A percentile compares a stretch with the other conserved stretches of the same genome.
phyloP scores from a whole-genome alignment of 2,113 vertebrate genomes.

The Eurystomus gularis region DNA sequence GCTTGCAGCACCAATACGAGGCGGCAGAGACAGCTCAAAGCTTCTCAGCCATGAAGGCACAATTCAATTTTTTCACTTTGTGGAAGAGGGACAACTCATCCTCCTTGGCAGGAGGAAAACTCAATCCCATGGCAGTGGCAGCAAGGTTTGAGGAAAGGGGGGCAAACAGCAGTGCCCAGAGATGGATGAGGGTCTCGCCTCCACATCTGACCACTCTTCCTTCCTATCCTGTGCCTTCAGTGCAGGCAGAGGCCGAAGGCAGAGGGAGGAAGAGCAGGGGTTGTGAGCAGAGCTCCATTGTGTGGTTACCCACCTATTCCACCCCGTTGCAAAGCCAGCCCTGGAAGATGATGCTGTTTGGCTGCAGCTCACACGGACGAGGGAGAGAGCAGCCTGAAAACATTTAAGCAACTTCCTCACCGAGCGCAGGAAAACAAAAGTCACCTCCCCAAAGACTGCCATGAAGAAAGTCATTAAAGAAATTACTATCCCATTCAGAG shows the following conservation, averaged over 20 bases:
- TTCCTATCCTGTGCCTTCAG: background rate
- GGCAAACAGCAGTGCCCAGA: background rate
- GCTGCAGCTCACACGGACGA: background rate
- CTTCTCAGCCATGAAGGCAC: constrained; percentile 37
- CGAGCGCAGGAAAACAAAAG: background rate
- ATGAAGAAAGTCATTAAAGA: constrained; percentile 29
- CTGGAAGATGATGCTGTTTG: background rate
- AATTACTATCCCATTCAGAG: constrained; percentile 21
- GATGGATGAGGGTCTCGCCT: background rate
- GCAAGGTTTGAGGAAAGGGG: background rate
- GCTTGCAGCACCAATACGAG: background rate
- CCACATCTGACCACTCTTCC: background rate
- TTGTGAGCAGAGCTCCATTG: background rate
- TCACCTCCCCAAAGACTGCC: constrained; percentile 4
- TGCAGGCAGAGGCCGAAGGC: background rate
- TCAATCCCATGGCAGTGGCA: background rate
- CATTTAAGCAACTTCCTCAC: background rate
- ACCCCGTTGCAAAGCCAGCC: background rate
- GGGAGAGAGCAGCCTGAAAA: background rate
- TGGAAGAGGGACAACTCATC: background rate
- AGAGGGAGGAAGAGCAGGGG: background rate
- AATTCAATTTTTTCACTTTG: background rate
- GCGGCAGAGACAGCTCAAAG: constrained; percentile 20
- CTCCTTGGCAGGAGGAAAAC: background rate
- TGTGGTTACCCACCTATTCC: background rate